phyloP scores from a whole-genome alignment of 2,888 invertebrate species.

The Tridacna gigas region DNA sequence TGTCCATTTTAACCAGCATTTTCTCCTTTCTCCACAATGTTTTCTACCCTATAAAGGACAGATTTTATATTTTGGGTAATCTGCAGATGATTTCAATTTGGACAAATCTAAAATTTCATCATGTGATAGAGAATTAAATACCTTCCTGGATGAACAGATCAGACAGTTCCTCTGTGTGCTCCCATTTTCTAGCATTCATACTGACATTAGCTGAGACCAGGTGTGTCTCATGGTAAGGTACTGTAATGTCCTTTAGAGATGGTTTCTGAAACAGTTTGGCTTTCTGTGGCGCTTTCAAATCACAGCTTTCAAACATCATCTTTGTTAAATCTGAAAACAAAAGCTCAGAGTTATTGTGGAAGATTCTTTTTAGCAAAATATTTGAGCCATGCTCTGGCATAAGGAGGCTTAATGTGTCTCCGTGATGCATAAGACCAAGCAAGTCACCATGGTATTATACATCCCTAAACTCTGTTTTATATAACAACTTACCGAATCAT shows the following conservation, averaged over 20 bases:
- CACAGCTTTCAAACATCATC: conserved; percentile 84
- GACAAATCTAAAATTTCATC: too few relatives aligned
- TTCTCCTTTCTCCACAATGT: neutral
- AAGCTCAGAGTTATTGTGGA: neutral
- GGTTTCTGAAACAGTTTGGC: conserved; percentile 80
- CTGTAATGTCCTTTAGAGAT: conserved; percentile 69
- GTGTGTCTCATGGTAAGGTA: conserved; percentile 22
- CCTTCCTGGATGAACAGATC: conserved; percentile 75
- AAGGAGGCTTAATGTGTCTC: too few relatives aligned
- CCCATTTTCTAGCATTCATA: conserved; percentile 74
- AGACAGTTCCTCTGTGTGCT: conserved; percentile 68
- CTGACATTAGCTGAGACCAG: conserved; percentile 63
- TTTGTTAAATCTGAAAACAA: conserved; percentile 74
- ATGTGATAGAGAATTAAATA: conserved; percentile 17
- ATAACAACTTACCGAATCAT: too few relatives aligned
- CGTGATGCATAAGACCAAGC: too few relatives aligned
- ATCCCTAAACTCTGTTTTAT: too few relatives aligned
- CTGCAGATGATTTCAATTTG: too few relatives aligned
- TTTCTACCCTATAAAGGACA: neutral
- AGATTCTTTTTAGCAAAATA: too few relatives aligned
- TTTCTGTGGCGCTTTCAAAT: conserved; percentile 79
- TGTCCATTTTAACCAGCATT: neutral
- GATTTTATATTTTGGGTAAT: neutral
- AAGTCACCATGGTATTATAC: too few relatives aligned
- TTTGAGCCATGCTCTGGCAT: too few relatives aligned